A percentile compares a stretch with the other conserved stretches of the same genome.
These are phyloP conservation scores for Didymodactylos carnosus DNA, from an alignment of 2,888 invertebrate genomes.

Conservation along the genomic window DNA sequence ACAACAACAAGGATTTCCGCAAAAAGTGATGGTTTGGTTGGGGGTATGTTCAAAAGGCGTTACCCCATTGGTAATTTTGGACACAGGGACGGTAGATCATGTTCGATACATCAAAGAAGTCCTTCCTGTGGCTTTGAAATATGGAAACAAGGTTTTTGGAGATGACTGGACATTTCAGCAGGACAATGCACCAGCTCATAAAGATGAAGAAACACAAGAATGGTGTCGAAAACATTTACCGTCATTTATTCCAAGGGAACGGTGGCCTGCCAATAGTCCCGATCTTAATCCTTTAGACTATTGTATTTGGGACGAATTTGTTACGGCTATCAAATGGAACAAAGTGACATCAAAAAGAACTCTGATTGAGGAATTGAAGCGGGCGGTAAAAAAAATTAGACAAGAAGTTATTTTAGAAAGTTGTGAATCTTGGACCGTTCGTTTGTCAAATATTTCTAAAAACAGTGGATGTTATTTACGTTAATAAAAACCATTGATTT, in stretches of 20 bases:
- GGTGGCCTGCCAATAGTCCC: neutral
- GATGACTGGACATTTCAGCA: neutral
- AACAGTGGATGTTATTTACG: no score
- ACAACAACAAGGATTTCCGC: neutral
- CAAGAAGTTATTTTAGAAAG: no score
- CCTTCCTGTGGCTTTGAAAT: neutral
- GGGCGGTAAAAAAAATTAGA: no score
- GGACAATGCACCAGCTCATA: no score
- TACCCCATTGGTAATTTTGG: neutral
- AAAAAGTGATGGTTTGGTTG: neutral
- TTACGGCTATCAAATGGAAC: no score
- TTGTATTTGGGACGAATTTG: neutral
- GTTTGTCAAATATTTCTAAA: no score
- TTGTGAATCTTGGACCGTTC: no score
- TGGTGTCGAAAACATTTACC: neutral
- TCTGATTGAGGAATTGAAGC: no score
- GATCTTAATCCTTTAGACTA: neutral
- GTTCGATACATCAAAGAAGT: neutral
- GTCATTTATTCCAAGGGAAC: no score
- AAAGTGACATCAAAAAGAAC: no score
- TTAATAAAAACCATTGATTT: no score
- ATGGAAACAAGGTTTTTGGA: neutral
- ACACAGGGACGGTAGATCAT: neutral
- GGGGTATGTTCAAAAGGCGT: neutral
- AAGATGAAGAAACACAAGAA: neutral